Evolutionary conservation across 2,113 vertebrate species (phyloP).

Genomic region (Lucifuga dentata): DNA sequence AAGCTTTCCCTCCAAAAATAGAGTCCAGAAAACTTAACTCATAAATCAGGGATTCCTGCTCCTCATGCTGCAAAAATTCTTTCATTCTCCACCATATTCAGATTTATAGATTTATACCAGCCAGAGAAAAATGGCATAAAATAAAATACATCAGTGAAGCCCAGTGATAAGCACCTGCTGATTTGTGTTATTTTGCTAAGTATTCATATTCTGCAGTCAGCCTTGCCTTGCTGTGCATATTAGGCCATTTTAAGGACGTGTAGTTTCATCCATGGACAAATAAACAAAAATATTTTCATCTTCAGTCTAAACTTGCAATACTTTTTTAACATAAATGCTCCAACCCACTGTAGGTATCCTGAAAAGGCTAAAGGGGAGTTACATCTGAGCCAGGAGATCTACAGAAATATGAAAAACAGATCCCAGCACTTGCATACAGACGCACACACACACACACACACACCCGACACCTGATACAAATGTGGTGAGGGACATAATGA

Average conservation of each 20-base stretch:
- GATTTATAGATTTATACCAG: slow-evolving; percentile 20
- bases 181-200: slow-evolving; percentile 8
- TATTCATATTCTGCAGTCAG: not conserved
- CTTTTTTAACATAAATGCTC: slow-evolving; percentile 12
- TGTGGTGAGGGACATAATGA: slow-evolving; percentile 38
- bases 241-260: not conserved
- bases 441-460: slow-evolving; percentile 54
- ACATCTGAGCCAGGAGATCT: slow-evolving; percentile 18
- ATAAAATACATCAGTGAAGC: slow-evolving; percentile 22
- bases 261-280: not conserved
- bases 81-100: slow-evolving; percentile 24
- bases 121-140: slow-evolving; percentile 16
- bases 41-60: slow-evolving; percentile 46
- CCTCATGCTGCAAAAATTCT: slow-evolving; percentile 33
- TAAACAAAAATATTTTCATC: no score
- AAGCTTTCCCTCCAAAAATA: slow-evolving; percentile 61
- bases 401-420: slow-evolving; percentile 63
- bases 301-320: slow-evolving; percentile 9
- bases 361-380: slow-evolving; percentile 8
- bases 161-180: slow-evolving; percentile 6
- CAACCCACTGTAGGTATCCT: slow-evolving; percentile 2
- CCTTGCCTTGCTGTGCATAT: not conserved
- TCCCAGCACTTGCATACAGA: slow-evolving; percentile 44
- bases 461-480: slow-evolving; percentile 68
- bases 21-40: slow-evolving; percentile 65